phyloP scores from a whole-genome alignment of 1,140 invertebrate genomes.

The Proctacanthus coquilletti region DNA sequence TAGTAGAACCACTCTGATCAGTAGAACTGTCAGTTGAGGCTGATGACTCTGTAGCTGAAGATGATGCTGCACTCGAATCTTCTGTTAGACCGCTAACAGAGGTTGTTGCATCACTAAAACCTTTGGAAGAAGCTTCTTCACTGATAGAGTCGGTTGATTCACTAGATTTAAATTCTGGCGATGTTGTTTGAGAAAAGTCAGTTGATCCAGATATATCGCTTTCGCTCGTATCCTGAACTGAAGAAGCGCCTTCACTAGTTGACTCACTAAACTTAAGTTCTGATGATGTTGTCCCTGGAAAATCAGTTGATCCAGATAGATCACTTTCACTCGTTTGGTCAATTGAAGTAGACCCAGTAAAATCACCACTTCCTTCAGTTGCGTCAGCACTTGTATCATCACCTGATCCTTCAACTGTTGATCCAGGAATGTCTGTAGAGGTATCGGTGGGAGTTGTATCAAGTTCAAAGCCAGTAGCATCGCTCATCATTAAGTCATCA shows the following conservation, averaged over 20 bases:
- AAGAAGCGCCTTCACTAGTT: too few relatives aligned
- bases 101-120: too few relatives aligned
- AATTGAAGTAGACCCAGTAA: constrained; percentile 9
- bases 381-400: constrained; percentile 15
- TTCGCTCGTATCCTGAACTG: too few relatives aligned
- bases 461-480: constrained; percentile 21
- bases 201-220: too few relatives aligned
- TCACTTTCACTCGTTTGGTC: too few relatives aligned
- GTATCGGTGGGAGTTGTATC: constrained; percentile 12
- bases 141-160: constrained; percentile 9
- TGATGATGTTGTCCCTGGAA: constrained; percentile 6
- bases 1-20: constrained; percentile 11
- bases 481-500: constrained; percentile 46
- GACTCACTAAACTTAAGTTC: too few relatives aligned
- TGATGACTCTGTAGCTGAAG: constrained; percentile 6
- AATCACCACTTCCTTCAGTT: constrained; percentile 22
- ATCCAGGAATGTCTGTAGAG: constrained; percentile 11
- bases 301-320: constrained; percentile 5
- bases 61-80: constrained; percentile 2
- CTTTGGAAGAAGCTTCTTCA: too few relatives aligned
- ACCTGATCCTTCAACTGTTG: constrained; percentile 22
- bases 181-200: too few relatives aligned
- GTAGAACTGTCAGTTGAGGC: constrained; percentile 13
- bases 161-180: too few relatives aligned
- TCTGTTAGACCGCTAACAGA: too few relatives aligned